Evolutionary conservation across 1,140 invertebrate species (phyloP), one percentile per base, ranked within the genome.

Genomic region (Lordiphosa collinella): DNA sequence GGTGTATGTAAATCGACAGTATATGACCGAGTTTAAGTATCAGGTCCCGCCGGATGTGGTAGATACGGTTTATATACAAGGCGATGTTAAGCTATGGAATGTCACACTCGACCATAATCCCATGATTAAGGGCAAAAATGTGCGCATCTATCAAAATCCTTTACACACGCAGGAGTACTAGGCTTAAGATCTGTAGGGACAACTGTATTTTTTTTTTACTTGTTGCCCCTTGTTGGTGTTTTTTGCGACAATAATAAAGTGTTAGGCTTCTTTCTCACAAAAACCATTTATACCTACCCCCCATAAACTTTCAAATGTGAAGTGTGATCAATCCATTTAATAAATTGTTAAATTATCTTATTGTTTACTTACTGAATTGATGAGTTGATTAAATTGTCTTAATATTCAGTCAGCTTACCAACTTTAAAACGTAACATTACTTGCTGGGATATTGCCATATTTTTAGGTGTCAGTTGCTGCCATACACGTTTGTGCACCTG

Each of bases 51-150:
- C 80, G 2, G 53, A 66, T 6, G 54, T 86, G 8, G 89, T 90
- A 9, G 86, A 90, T 61, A 89, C 90, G 8, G 68, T 91, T 8
- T 90, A 90, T 38, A 90, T 91, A 29, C 87, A 90, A 36, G 90
- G 90, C 38, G 90, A 91, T 70, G 63, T 91, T 5, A 88, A 89
- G 40, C 56, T 89, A 4, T 87, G 87, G 64, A 70, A 80, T 36
- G 82, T 89, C 4, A 70, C 70, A 9, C 57, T 88, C 4, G 73
- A 88, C 5, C 59, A 48, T 2, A 86, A 86, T 67, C 55, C 63
- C 2, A 34, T 68, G 12, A 38, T 82, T 6, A 84, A 53, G 22
- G 84, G 84, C 2, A 75, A 61, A 37, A 64, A 64, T 22, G 13
- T 85, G 7, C 74, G 84, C 14, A 72, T 85, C 36, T 87, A 87